Base-by-base conservation (phyloP, 2,888 invertebrate species). In the Aphodius granarius region DNA sequence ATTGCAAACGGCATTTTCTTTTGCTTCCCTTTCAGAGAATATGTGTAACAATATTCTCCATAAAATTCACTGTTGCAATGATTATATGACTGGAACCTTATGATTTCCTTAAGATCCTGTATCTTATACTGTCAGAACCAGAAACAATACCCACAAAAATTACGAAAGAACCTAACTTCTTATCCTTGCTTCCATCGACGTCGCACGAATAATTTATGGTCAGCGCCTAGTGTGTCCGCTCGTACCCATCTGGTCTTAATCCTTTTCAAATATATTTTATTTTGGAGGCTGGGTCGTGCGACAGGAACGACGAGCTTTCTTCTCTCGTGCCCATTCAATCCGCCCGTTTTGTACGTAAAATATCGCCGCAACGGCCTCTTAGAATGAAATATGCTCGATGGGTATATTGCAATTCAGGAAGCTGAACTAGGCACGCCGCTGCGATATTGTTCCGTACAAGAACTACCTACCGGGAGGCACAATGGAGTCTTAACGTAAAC, bases 401-500 rank as follows among this genome's bases (percentile, higher is more conserved):
- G 73, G 63, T 63, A 43, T 43, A 73, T 74, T 74, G 72, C 72
- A 75, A 75, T 74, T 71, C 66, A 74, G 71, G 73, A 71, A 76
- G 66, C 75, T 65, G 68, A 75, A 75, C 73, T 68, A 66, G 76
- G 73, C 73, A 66, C 70, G 66, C 70, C 63, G 72, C 75, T 76
- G 76, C 13, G 76, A 13, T 70, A 76, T 77, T 78, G 78, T 76
- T 73, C 66, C 72, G 66, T 73, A 77, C 76, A 73, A 63, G 74
- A 73, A 77, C 79, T 77, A 77, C 80, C 76, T 79, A 78, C 75
- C 65, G 75, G 73, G 78, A 77, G 72, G 66, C 76, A 79, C 80
- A 78, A 80, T 76, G 77, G 78, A 77, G 76, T 72, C 75, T 77
- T 77, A 79, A 78, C 73, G 71, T 73, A 79, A 78, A 73, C 73